These are phyloP conservation scores for Philotrypesis tridentata DNA, from an alignment of 1,140 invertebrate species.

Conservation along the genomic window DNA sequence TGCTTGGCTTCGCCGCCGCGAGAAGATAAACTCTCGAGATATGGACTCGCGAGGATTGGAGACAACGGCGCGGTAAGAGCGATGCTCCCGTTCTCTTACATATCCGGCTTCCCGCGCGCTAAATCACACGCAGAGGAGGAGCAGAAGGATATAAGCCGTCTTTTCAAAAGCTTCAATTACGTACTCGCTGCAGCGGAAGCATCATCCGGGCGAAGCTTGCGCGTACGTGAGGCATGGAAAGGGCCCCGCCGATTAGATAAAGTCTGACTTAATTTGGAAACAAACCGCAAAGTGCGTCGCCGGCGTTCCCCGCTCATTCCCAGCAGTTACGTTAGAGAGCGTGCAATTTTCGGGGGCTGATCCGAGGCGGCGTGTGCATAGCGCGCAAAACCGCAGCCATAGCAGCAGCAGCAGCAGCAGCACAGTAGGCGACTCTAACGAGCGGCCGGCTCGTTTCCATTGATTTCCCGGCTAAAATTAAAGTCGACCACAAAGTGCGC, in stretches of 20 bases:
- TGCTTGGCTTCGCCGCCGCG: constrained; percentile 36
- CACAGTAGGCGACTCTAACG: constrained; percentile 35
- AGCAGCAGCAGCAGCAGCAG: too few species aligned
- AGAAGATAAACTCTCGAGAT: constrained; percentile 62
- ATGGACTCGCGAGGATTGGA: constrained; percentile 54
- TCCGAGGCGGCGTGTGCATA: neutral
- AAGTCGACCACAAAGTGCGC: constrained; percentile 38
- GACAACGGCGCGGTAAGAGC: constrained; percentile 61
- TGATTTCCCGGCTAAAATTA: constrained; percentile 45
- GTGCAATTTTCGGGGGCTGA: constrained; percentile 32
- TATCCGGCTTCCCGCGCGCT: neutral
- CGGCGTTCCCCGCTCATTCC: constrained; percentile 20
- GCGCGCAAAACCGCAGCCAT: constrained; percentile 28
- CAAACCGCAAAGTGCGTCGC: constrained; percentile 39
- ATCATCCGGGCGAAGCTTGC: neutral
- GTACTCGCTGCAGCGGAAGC: too few species aligned
- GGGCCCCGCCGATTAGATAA: constrained; percentile 16
- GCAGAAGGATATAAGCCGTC: too few species aligned
- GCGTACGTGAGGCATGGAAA: neutral
- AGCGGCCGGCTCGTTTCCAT: constrained; percentile 37
- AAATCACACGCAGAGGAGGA: neutral
- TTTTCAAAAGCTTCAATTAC: neutral
- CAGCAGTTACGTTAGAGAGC: constrained; percentile 28
- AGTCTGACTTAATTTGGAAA: constrained; percentile 46
- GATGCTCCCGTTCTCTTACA: constrained; percentile 57